Conservation (phyloP, 2,797 vertebrate genomes). For the Xenentodon cancila region DNA sequence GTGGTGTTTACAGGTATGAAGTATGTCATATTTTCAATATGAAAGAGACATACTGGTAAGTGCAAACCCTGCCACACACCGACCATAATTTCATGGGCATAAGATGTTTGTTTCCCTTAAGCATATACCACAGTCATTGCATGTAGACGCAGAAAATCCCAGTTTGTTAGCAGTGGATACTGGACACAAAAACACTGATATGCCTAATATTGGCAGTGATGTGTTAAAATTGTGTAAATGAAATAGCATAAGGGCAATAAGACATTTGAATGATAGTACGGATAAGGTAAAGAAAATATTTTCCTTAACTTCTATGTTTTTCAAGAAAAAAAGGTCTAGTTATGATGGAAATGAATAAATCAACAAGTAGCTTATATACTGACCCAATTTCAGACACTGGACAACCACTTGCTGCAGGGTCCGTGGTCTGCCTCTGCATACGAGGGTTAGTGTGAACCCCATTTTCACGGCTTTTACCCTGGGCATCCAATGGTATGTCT, state of each 20-base stretch:
- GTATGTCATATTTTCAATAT: too few relatives aligned
- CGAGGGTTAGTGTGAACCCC: slow-evolving; percentile 85
- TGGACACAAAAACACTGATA: too few relatives aligned
- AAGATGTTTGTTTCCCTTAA: too few relatives aligned
- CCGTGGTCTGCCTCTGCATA: slow-evolving; percentile 93
- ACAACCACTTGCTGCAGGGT: slow-evolving; percentile 88
- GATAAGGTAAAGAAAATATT: neutral
- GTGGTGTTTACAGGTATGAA: too few relatives aligned
- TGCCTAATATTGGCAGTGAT: too few relatives aligned
- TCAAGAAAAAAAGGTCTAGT: neutral
- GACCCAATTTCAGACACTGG: slow-evolving; percentile 78
- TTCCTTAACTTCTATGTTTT: neutral
- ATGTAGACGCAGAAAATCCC: too few relatives aligned
- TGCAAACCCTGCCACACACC: too few relatives aligned
- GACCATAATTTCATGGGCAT: too few relatives aligned
- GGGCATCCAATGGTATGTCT: slow-evolving; percentile 91
- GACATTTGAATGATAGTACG: neutral
- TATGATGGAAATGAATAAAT: neutral
- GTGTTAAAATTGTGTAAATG: too few relatives aligned
- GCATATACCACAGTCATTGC: too few relatives aligned
- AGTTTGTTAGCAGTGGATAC: too few relatives aligned
- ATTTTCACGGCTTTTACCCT: slow-evolving; percentile 86
- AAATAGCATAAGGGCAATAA: neutral
- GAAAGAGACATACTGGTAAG: too few relatives aligned
- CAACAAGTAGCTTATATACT: slow-evolving; percentile 32